Evolutionary conservation across 2,113 vertebrate genomes (phyloP).

Genomic region (Pleuronectes platessa): DNA sequence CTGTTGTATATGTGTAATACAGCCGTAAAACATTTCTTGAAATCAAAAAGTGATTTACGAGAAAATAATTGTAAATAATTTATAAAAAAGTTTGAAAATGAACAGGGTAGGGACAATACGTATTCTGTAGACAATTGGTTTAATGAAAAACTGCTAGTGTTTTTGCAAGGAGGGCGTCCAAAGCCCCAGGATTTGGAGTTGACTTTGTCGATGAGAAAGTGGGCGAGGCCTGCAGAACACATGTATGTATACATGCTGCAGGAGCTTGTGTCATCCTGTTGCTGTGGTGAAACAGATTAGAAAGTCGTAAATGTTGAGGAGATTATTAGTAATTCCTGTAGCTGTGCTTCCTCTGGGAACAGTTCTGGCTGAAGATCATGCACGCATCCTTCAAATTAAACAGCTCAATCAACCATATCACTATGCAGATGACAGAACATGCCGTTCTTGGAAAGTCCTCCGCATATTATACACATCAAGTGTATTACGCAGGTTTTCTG

Average conservation of each 20-base stretch:
- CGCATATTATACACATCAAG: conserved; percentile 49
- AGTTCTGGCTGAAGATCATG: not conserved
- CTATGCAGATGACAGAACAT: conserved; percentile 62
- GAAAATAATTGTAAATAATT: conserved; percentile 4
- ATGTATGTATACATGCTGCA: conserved; percentile 7
- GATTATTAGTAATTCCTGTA: not conserved
- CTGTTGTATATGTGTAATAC: not conserved
- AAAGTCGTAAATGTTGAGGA: conserved; percentile 15
- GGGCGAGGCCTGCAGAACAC: conserved; percentile 22
- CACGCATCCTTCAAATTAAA: conserved; percentile 41
- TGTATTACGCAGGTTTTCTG: conserved; percentile 18
- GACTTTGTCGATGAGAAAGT: not conserved
- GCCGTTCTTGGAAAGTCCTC: conserved; percentile 42
- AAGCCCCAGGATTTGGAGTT: conserved; percentile 17
- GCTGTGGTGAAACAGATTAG: not conserved
- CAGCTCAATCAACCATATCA: conserved; percentile 41
- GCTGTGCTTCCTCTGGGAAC: conserved; percentile 12
- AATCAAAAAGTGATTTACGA: not conserved
- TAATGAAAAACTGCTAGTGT: not conserved
- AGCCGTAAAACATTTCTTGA: not conserved
- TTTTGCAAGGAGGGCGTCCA: not conserved
- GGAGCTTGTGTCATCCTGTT: conserved; percentile 22
- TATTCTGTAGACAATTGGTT: conserved; percentile 8
- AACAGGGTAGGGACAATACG: not conserved
- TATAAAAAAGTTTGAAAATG: not conserved